phyloP scores from a whole-genome alignment of 2,888 invertebrate species.

The Agapetus fuscipes region DNA sequence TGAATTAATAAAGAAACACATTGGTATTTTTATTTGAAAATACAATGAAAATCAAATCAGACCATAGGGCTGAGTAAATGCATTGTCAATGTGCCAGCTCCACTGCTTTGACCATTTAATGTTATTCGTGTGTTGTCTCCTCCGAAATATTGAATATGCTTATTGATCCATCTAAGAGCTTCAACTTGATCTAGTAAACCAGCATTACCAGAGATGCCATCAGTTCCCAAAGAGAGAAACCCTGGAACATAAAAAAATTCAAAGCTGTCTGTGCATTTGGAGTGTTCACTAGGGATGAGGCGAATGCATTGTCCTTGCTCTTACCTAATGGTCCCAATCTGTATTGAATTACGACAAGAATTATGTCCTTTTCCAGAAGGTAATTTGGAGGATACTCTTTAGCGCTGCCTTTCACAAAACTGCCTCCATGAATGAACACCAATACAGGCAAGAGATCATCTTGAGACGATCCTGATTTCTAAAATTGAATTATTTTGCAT shows the following conservation, averaged over 20 bases:
- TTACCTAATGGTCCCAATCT: conserved; percentile 40
- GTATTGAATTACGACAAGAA: conserved; percentile 41
- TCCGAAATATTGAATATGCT: conserved; percentile 38
- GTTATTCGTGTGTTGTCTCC: conserved; percentile 41
- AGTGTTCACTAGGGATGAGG: no score
- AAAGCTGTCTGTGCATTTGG: no score
- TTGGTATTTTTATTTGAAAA: no score
- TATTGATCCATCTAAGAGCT: conserved; percentile 43
- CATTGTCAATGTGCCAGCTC: conserved; percentile 36
- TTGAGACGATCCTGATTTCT: background rate
- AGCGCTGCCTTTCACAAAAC: conserved; percentile 31
- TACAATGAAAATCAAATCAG: no score
- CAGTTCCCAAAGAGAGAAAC: conserved; percentile 38
- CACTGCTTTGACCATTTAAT: conserved; percentile 45
- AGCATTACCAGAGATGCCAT: conserved; percentile 44
- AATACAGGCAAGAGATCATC: conserved; percentile 29
- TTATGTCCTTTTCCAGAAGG: conserved; percentile 37
- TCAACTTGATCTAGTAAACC: conserved; percentile 40
- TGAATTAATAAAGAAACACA: no score
- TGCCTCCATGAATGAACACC: conserved; percentile 37
- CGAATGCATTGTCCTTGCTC: no score
- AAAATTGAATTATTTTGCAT: background rate
- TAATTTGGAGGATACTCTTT: conserved; percentile 31
- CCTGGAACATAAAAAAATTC: no score
- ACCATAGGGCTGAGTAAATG: conserved; percentile 35